Evolutionary conservation across 1,140 invertebrate species (phyloP), one percentile per base, ranked within the genome.

Genomic region (Antheraea mylitta): DNA sequence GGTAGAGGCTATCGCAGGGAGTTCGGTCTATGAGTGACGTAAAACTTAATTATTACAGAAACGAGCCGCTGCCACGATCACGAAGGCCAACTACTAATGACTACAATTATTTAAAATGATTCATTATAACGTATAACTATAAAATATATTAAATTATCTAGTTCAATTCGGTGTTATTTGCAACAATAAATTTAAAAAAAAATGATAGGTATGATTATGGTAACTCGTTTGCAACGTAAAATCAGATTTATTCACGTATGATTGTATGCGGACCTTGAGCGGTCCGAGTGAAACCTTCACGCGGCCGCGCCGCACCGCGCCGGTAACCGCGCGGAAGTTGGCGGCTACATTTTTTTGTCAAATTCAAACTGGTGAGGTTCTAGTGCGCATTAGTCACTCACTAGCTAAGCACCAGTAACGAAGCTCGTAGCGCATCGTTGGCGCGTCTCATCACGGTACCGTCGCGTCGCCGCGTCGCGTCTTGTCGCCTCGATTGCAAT

Each of bases 301-400:
- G 87, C 38, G 8, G 11, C 79, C 82, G 45, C 16, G 45, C 80
- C 82, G 79, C 38, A 11, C 79, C 82, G 45, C 16, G 45, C 80
- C 82, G 79, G 89, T 91, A 90, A 91, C 89, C 80, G 89, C 88
- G 89, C 89, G 89, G 89, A 91, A 91, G 89, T 90, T 80, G 87
- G 77, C 84, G 79, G 84, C 77, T 86, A 85, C 77, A 81, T 85
- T 91, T 76, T 30, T 91, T 90, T 91, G 89, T 88, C 85, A 89
- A 89, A 87, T 86, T 89, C 79, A 81, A 85, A 80, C 83, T 91
- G 78, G 87, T 84, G 80, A 83, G 85, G 81, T 89, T 89, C 85
- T 84, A 89, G 80, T 82, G 81, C 85, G 85, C 87, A 91, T 90
- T 91, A 91, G 85, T 89, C 89, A 91, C 82, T 89, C 87, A 91